phyloP scores from a whole-genome alignment of 2,113 vertebrate species.

The Bagarius yarrelli region DNA sequence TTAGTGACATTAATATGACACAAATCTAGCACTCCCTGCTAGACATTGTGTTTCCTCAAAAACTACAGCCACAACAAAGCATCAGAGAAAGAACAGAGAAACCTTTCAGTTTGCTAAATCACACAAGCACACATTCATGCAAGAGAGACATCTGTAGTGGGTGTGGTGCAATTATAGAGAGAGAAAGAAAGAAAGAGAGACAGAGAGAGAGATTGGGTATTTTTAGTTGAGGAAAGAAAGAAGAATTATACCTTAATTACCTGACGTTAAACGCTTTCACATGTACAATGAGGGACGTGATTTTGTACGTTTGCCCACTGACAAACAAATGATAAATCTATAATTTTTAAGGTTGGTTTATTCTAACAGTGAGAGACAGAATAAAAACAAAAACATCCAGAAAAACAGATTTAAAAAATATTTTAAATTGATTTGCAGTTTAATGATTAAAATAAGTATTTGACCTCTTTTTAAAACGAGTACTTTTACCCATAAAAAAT shows the following conservation, averaged over 20 bases:
- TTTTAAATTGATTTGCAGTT: too few species aligned
- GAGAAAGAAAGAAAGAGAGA: background rate
- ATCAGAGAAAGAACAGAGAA: constrained; percentile 31
- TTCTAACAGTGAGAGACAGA: too few species aligned
- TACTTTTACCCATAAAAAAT: too few species aligned
- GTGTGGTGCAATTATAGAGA: constrained; percentile 19
- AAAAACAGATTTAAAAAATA: too few species aligned
- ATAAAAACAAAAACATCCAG: too few species aligned
- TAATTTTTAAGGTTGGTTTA: too few species aligned
- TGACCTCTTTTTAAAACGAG: too few species aligned
- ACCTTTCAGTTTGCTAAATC: constrained; percentile 7
- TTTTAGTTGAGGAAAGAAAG: background rate
- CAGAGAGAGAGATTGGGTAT: background rate
- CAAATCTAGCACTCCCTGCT: constrained; percentile 16
- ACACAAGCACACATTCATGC: constrained; percentile 20
- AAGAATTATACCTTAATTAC: background rate
- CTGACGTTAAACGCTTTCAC: background rate
- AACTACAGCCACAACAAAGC: constrained; percentile 22
- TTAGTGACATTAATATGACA: constrained; percentile 5
- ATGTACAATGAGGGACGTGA: background rate
- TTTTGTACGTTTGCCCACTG: too few species aligned
- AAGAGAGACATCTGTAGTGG: constrained; percentile 12
- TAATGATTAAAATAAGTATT: too few species aligned
- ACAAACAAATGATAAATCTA: too few species aligned
- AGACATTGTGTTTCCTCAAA: constrained; percentile 10